phyloP scores from a whole-genome alignment of 1,140 invertebrate species.

The Leptinotarsa texana region DNA sequence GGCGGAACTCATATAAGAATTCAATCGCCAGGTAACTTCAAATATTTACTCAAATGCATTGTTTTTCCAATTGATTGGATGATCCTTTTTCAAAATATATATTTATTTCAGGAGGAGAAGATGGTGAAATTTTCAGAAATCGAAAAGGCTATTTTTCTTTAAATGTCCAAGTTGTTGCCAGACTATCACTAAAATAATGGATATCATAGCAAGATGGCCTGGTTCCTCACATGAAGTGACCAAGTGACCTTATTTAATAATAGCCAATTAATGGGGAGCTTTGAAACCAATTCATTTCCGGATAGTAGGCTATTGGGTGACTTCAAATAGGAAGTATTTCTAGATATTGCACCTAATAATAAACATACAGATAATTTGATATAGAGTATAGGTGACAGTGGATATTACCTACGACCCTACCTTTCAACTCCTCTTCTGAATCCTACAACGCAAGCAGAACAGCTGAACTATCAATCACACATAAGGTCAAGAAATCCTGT shows the following conservation, averaged over 20 bases:
- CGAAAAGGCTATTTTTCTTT: background rate
- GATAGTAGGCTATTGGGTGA: background rate
- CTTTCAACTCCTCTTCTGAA: no score
- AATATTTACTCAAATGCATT: no score
- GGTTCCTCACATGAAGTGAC: no score
- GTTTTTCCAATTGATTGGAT: no score
- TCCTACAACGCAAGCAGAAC: no score
- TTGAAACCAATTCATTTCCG: no score
- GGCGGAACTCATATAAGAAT: background rate
- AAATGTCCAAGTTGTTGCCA: background rate
- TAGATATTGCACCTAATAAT: no score
- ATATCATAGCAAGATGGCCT: background rate
- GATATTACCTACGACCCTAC: no score
- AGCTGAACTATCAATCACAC: no score
- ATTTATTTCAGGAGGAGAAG: background rate
- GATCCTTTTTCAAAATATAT: no score
- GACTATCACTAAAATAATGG: background rate
- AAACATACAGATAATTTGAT: no score
- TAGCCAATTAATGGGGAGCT: background rate
- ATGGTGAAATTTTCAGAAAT: background rate
- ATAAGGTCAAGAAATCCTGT: no score
- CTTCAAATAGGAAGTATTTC: background rate
- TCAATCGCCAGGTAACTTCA: background rate
- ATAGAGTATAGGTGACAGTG: background rate
- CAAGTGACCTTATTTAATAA: background rate